Conservation (phyloP, 1,140 invertebrate genomes). For the Drosophila athabasca region DNA sequence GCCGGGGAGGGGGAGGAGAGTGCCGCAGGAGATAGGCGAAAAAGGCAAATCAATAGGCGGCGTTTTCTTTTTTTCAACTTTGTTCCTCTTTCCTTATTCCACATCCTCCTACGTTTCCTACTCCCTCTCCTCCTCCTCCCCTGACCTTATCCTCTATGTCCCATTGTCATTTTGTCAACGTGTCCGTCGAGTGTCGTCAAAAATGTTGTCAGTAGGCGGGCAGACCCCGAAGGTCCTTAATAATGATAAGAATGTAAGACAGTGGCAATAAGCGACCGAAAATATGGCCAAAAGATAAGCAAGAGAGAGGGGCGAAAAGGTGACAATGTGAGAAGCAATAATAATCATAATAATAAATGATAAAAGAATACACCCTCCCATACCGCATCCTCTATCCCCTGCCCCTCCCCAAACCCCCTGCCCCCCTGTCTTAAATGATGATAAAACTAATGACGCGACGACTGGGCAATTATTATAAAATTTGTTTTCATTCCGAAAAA, state of each 20-base stretch:
- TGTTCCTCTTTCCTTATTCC: not conserved
- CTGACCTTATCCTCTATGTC: slow-evolving; percentile 28
- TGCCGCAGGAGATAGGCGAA: slow-evolving; percentile 12
- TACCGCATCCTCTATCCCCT: not conserved
- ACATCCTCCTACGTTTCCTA: not conserved
- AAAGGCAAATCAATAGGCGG: slow-evolving; percentile 70
- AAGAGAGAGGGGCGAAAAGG: slow-evolving; percentile 39
- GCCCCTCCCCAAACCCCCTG: not conserved
- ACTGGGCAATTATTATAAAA: slow-evolving; percentile 65
- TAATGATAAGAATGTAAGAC: slow-evolving; percentile 78
- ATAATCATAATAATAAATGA: slow-evolving; percentile 48
- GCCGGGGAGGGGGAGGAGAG: not conserved
- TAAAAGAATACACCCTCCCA: not conserved
- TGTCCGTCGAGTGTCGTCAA: slow-evolving; percentile 71
- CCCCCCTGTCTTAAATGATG: slow-evolving; percentile 49
- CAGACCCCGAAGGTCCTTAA: slow-evolving; percentile 39
- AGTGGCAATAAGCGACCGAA: slow-evolving; percentile 72
- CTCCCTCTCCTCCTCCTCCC: not conserved
- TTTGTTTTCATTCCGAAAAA: slow-evolving; percentile 47
- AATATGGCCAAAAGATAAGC: slow-evolving; percentile 67
- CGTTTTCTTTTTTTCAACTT: too few relatives aligned
- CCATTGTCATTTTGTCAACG: slow-evolving; percentile 79
- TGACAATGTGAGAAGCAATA: slow-evolving; percentile 71
- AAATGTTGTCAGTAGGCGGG: not conserved
- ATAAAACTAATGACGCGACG: slow-evolving; percentile 73